Base-by-base conservation (phyloP, 2,113 vertebrate genomes). In the Synchiropus splendidus region DNA sequence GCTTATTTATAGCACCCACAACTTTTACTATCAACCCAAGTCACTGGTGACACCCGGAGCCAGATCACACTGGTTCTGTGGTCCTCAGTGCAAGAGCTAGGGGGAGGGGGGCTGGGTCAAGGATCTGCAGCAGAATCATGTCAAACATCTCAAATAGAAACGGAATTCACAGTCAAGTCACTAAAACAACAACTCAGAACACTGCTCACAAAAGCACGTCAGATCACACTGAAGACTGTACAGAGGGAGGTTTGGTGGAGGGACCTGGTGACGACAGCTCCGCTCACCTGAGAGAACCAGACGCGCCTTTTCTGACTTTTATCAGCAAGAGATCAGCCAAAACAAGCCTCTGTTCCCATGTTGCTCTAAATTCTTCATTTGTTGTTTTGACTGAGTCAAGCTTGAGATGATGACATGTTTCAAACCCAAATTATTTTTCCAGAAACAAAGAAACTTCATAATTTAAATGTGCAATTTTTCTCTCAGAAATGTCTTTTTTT, bases 1-100 rank as follows among this genome's bases (percentile, higher is more conserved):
- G 42, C 49, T 48, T 39, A 44, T 59, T 63, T 54, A 61, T 74
- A 78, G 78, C 78, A 77, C 78, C 78, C 53, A 72, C 47, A 70
- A 65, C 56, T 49, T 54, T 53, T 41, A 45, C 45, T 45, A n/a
- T n/a, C n/a, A n/a, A n/a, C n/a, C 37, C 36, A 46, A 58, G 50
- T n/a, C n/a, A n/a, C n/a, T 50, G 60, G 36, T 45, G 47, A 42
- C 16, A 38, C 32, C 59, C 52, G 46, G 18, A 53, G 42, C 60
- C 48, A 61, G 60, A 36, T 36, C 6, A 12, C 8, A n/a, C n/a
- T n/a, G n/a, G n/a, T 27, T 27, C 21, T 8, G 21, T 27, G 4
- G 4, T 27, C 21, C 21, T 27, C 21, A 27, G 21, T 27, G 21
- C 21, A 27, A 49, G 2, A 36, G 40, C 13, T 53, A 36, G 42